A percentile compares a stretch with the other conserved stretches of the same genome.
Evolutionary conservation across 2,888 invertebrate genomes (phyloP).

Genomic region (Pristionchus exspectatus): DNA sequence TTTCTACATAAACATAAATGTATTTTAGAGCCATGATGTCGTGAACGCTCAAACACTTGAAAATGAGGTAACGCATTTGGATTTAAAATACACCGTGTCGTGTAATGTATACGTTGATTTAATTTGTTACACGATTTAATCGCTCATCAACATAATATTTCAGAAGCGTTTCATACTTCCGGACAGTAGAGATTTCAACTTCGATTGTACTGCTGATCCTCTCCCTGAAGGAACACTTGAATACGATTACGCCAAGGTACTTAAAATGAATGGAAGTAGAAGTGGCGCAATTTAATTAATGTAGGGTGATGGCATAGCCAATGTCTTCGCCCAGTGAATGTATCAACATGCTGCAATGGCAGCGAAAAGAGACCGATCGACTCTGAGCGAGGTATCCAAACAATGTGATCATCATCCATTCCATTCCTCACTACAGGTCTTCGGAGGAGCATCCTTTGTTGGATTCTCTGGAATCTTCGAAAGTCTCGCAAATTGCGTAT

Average conservation of each 20-base stretch:
- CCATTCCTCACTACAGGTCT: background rate
- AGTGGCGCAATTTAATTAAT: too few relatives aligned
- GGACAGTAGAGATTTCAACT: background rate
- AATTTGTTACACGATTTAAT: too few relatives aligned
- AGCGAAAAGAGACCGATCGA: background rate
- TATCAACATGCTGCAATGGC: background rate
- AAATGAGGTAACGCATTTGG: too few relatives aligned
- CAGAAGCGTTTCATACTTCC: background rate
- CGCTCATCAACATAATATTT: too few relatives aligned
- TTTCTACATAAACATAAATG: too few relatives aligned
- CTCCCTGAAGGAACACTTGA: background rate
- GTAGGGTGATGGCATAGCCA: background rate
- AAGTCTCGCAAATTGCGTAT: background rate
- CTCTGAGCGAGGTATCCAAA: background rate
- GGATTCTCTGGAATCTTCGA: background rate
- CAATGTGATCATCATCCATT: background rate
- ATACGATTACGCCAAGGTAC: background rate
- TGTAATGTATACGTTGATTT: too few relatives aligned
- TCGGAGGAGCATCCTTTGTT: background rate
- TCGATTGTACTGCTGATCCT: background rate
- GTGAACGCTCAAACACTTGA: background rate
- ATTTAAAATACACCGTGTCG: too few relatives aligned
- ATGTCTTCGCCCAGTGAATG: background rate
- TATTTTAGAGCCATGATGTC: background rate
- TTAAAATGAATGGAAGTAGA: too few relatives aligned